These are phyloP conservation scores for Microtus pennsylvanicus DNA, from an alignment of 2,113 vertebrate genomes.

Conservation along the genomic window DNA sequence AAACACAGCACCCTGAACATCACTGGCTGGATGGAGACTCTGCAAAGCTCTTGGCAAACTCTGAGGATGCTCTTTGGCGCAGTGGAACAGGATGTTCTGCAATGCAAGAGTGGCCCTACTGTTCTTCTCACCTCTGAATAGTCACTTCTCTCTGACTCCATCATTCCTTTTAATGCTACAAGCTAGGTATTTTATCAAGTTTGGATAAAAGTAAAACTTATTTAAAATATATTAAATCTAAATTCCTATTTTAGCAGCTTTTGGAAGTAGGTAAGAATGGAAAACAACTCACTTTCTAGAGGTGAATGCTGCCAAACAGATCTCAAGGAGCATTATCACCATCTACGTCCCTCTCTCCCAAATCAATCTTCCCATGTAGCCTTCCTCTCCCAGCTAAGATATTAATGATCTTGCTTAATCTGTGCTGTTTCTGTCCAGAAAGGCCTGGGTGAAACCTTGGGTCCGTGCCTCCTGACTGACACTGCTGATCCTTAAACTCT, in stretches of 20 bases:
- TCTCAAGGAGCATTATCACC: background rate
- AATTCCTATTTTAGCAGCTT: slow-evolving; percentile 37
- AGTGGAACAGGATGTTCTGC: background rate
- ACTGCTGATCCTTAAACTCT: background rate
- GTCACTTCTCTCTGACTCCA: background rate
- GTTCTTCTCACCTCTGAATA: background rate
- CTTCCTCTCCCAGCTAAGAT: background rate
- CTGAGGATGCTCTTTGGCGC: background rate
- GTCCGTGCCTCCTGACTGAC: background rate
- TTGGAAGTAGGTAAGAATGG: background rate
- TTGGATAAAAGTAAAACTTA: slow-evolving; percentile 4
- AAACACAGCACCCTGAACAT: background rate
- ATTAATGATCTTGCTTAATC: background rate
- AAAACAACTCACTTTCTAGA: background rate
- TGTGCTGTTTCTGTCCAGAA: slow-evolving; percentile 6
- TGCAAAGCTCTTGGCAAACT: background rate
- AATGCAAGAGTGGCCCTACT: background rate
- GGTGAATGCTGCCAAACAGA: background rate
- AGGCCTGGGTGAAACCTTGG: background rate
- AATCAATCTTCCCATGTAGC: background rate
- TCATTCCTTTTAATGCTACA: background rate
- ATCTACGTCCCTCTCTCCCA: background rate
- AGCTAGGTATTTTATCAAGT: background rate
- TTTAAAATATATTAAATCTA: slow-evolving; percentile 28
- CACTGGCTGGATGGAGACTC: background rate